Evolutionary conservation across 2,888 invertebrate species (phyloP).

Genomic region (Cryptocheilus praepositus): DNA sequence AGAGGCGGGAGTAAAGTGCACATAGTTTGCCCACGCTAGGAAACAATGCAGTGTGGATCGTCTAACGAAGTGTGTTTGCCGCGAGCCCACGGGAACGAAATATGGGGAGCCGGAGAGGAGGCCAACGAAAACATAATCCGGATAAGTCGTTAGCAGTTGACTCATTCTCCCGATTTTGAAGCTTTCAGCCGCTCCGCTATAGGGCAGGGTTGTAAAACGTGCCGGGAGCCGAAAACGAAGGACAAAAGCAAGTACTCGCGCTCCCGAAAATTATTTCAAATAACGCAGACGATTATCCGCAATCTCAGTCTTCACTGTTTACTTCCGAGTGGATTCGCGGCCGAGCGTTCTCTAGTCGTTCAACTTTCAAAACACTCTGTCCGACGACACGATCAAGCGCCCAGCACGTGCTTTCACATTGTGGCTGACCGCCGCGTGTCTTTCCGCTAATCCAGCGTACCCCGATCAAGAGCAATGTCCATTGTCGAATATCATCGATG

Average conservation of each 20-base stretch:
- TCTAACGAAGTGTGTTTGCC: conserved; percentile 54
- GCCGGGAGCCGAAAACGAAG: conserved; percentile 4
- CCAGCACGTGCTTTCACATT: too few relatives aligned
- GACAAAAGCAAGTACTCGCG: conserved; percentile 18
- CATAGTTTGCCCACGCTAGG: conserved; percentile 55
- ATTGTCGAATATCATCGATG: conserved; percentile 40
- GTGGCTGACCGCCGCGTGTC: neutral
- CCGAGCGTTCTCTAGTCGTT: too few relatives aligned
- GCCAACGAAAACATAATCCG: conserved; percentile 55
- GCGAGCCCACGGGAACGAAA: conserved; percentile 34
- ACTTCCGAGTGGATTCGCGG: too few relatives aligned
- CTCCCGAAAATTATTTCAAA: too few relatives aligned
- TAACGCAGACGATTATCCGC: neutral
- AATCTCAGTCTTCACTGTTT: neutral
- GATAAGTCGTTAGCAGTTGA: conserved; percentile 58
- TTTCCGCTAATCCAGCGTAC: conserved; percentile 33
- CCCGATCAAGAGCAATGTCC: conserved; percentile 32
- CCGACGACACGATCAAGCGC: too few relatives aligned
- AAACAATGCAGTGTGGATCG: conserved; percentile 49
- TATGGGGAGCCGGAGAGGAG: conserved; percentile 16
- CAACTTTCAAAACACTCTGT: too few relatives aligned
- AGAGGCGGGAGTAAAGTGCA: conserved; percentile 36
- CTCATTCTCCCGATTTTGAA: conserved; percentile 32
- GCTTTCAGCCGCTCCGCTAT: too few relatives aligned
- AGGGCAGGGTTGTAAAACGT: too few relatives aligned